Base-by-base conservation (phyloP, 35 echinoderm and acorn worm species). In the Ophiothrix spiculata region DNA sequence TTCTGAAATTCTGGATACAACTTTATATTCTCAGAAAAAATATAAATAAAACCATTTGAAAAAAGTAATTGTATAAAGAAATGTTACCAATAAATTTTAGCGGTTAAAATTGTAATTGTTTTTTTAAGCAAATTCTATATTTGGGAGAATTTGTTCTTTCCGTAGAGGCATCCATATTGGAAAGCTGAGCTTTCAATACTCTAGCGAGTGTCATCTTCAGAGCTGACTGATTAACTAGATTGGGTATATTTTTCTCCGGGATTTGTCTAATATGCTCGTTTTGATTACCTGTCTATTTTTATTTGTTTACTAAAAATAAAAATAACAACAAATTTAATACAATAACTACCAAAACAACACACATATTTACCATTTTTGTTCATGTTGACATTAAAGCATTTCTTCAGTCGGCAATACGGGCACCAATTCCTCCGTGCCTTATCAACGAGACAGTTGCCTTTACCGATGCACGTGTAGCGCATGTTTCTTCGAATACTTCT, bases 351-450 rank as follows among this genome's bases (percentile, higher is more conserved):
- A 6, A 10, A 75, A 75, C 33, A 79, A 79, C 36, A 17, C 17
- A 40, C 33, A 76, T 73, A 83, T 92, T 88, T 89, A 99, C 96
- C 96, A 79, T 83, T 89, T 78, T 93, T 99, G 74, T 99, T 99
- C 96, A 99, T 99, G 75, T 99, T 99, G 35, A 99, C 96, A 37
- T 75, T 89, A 45, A 99, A 99, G 54, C 96, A 99, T 73, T 94
- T 99, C 37, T 94, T 91, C 8, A 99, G 86, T 80, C 96, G 49
- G 46, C 96, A 99, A 60, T 94, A 94, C 1, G 96, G 96, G 36
- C 96, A 99, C 96, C 96, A 99, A 79, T 99, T 99, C 35, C 96
- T 39, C 35, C 96, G 56, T 0, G 96, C 96, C 83, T 99, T 99
- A n/a, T n/a, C n/a, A n/a, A n/a, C n/a, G n/a, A n/a, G n/a, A n/a